Evolutionary conservation across 2,888 invertebrate species (phyloP).

Genomic region (Stramonita haemastoma): DNA sequence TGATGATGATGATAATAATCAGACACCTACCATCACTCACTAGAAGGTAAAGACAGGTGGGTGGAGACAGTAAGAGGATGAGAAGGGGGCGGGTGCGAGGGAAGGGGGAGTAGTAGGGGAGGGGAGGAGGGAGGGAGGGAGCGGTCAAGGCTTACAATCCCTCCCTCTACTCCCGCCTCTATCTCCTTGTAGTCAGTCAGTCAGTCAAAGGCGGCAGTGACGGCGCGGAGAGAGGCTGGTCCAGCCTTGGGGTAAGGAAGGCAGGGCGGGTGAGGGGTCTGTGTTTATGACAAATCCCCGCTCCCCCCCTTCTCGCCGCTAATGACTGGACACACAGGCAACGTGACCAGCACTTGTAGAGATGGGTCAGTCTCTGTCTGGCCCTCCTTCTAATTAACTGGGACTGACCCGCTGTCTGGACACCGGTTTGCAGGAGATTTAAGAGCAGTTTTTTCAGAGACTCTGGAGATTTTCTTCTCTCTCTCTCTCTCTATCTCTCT

Average conservation of each 20-base stretch:
- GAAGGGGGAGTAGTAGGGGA: too few relatives aligned
- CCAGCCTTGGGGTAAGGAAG: too few relatives aligned
- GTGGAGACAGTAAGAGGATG: background rate
- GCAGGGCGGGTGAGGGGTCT: background rate
- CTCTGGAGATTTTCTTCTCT: background rate
- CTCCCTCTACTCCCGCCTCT: too few relatives aligned
- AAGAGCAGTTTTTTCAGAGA: background rate
- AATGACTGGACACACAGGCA: background rate
- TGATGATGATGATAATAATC: background rate
- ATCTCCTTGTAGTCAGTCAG: too few relatives aligned
- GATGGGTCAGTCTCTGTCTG: background rate
- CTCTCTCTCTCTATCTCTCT: background rate
- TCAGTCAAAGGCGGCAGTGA: too few relatives aligned
- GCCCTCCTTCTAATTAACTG: conserved; percentile 16
- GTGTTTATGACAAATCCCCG: conserved; percentile 19
- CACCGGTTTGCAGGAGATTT: background rate
- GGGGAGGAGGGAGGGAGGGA: too few relatives aligned
- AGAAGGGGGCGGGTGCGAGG: background rate
- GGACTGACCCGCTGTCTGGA: background rate
- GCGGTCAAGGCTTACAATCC: too few relatives aligned
- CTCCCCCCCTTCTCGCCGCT: background rate
- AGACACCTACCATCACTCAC: background rate
- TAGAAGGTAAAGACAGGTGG: background rate
- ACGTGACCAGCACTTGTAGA: background rate
- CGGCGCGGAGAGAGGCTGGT: too few relatives aligned